Evolutionary conservation across 2,888 invertebrate genomes (phyloP).

Genomic region (Falcaria lacertinaria): DNA sequence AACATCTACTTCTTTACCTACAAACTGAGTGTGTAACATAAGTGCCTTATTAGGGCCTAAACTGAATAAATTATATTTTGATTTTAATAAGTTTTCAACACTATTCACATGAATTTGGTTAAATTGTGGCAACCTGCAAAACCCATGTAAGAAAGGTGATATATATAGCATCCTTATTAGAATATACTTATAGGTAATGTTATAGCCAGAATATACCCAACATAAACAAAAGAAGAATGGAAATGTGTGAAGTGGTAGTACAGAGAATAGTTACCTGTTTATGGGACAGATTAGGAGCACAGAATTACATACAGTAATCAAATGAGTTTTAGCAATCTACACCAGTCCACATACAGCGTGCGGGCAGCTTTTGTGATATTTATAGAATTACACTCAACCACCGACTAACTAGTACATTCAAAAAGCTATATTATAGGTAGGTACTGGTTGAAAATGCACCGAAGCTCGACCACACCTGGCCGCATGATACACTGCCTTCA

Average conservation of each 20-base stretch:
- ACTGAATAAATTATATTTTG: too few species aligned
- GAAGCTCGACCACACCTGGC: slow-evolving; percentile 28
- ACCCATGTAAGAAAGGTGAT: too few species aligned
- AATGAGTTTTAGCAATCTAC: slow-evolving; percentile 18
- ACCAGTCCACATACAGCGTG: slow-evolving; percentile 18
- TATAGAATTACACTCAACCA: slow-evolving; percentile 61
- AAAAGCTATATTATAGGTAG: slow-evolving; percentile 24
- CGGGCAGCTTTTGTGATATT: slow-evolving; percentile 58
- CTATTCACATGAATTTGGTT: too few species aligned
- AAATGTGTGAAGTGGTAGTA: neutral
- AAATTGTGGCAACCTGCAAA: too few species aligned
- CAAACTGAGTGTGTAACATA: too few species aligned
- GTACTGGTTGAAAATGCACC: slow-evolving; percentile 33
- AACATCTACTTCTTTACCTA: too few species aligned
- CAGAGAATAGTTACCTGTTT: neutral
- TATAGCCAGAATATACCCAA: too few species aligned
- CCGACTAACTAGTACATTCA: slow-evolving; percentile 47
- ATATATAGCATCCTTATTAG: too few species aligned
- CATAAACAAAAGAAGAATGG: too few species aligned
- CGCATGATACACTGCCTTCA: slow-evolving; percentile 28
- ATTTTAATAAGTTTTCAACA: too few species aligned
- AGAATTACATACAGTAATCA: slow-evolving; percentile 8
- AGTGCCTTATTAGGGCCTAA: too few species aligned
- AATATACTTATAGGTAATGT: too few species aligned
- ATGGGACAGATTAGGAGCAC: slow-evolving; percentile 4